Conservation (phyloP, 2,888 invertebrate species). For the Callyntrura sp. region DNA sequence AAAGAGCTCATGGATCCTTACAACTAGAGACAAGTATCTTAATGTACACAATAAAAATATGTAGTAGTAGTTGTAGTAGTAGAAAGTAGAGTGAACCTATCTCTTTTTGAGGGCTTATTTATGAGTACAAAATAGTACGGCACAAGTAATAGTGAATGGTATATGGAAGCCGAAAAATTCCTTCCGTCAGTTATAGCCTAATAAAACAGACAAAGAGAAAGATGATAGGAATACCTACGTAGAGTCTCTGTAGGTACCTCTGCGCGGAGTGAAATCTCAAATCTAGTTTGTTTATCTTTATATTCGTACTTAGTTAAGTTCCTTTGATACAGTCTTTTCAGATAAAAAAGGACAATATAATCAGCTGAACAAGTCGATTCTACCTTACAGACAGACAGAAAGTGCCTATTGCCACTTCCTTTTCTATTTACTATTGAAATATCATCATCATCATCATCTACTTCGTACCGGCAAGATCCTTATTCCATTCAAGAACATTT, state of each 20-base stretch:
- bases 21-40: conserved; percentile 40
- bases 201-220: neutral
- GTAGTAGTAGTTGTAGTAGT: no score
- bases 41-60: conserved; percentile 1
- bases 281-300: conserved; percentile 71
- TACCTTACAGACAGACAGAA: conserved; percentile 5
- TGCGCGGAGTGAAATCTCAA: conserved; percentile 54
- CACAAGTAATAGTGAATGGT: neutral
- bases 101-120: conserved; percentile 32
- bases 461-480: neutral
- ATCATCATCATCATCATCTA: conserved; percentile 21
- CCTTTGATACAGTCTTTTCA: conserved; percentile 63
- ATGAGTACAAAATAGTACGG: neutral
- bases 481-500: neutral
- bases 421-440: conserved; percentile 25
- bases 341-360: conserved; percentile 62
- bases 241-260: no score
- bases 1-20: neutral
- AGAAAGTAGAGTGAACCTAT: neutral
- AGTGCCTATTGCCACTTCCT: conserved; percentile 46
- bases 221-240: no score
- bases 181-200: neutral
- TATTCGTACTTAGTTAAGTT: conserved; percentile 64
- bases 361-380: conserved; percentile 34
- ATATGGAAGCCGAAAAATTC: neutral